These are phyloP conservation scores for Urophycis tenuis DNA, from an alignment of 2,797 vertebrate species.

Conservation along the genomic window DNA sequence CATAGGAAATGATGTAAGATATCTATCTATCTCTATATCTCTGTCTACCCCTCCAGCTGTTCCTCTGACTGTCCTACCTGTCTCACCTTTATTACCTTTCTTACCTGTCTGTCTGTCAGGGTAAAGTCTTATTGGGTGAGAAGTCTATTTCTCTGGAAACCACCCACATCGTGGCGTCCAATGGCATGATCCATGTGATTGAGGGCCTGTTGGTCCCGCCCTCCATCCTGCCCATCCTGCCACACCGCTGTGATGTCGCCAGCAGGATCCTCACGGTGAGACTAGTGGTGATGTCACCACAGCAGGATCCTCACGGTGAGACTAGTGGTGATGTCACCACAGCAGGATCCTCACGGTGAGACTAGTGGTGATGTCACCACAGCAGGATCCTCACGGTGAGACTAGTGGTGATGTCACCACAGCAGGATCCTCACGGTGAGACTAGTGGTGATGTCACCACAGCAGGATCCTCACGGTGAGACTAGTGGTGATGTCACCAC, in stretches of 20 bases:
- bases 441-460: too few relatives aligned
- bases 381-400: too few relatives aligned
- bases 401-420: too few relatives aligned
- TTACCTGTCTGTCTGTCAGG: slow-evolving; percentile 63
- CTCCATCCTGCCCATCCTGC: slow-evolving; percentile 88
- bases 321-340: too few relatives aligned
- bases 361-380: too few relatives aligned
- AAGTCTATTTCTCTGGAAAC: slow-evolving; percentile 65
- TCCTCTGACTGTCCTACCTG: not conserved
- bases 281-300: slow-evolving; percentile 75
- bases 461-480: too few relatives aligned
- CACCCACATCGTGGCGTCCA: slow-evolving; percentile 78
- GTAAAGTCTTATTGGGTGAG: slow-evolving; percentile 78
- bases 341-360: too few relatives aligned
- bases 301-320: slow-evolving; percentile 33
- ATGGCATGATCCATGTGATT: slow-evolving; percentile 87
- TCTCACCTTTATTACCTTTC: too few relatives aligned
- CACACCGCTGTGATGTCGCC: slow-evolving; percentile 79
- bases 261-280: slow-evolving; percentile 71
- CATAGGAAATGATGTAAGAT: slow-evolving; percentile 72
- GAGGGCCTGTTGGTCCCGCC: slow-evolving; percentile 85
- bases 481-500: too few relatives aligned
- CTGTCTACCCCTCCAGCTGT: not conserved
- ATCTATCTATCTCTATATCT: not conserved
- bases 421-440: too few relatives aligned